Evolutionary conservation across 2,113 vertebrate species (phyloP).

Genomic region (Misgurnus anguillicaudatus): DNA sequence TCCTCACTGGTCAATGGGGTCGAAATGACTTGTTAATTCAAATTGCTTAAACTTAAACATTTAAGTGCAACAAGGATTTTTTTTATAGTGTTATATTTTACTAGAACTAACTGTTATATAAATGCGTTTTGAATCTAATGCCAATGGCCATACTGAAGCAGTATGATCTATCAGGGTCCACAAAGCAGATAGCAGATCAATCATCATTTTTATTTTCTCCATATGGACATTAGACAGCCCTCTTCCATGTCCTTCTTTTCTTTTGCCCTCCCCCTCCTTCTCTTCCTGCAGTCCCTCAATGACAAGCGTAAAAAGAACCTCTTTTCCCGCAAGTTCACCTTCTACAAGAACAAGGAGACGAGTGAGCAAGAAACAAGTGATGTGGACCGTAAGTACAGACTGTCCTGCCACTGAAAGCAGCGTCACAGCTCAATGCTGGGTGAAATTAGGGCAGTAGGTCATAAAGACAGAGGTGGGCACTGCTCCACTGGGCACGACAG

Average conservation of each 20-base stretch:
- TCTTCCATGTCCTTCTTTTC: slow-evolving; percentile 85
- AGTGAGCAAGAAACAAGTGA: slow-evolving; percentile 98
- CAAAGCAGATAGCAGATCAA: slow-evolving; percentile 11
- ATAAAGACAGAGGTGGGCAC: slow-evolving; percentile 77
- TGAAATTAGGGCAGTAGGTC: slow-evolving; percentile 69
- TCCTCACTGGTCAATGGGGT: too few relatives aligned
- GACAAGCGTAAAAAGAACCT: slow-evolving; percentile 99
- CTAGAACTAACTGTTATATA: background rate
- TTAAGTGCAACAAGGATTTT: too few relatives aligned
- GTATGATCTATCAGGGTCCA: background rate
- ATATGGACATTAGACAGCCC: slow-evolving; percentile 84
- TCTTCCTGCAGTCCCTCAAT: slow-evolving; percentile 93
- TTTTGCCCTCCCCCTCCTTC: slow-evolving; percentile 87
- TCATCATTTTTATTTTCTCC: slow-evolving; percentile 67
- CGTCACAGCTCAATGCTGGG: slow-evolving; percentile 22
- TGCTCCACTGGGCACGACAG: slow-evolving; percentile 69
- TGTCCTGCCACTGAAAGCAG: background rate
- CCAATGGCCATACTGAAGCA: background rate
- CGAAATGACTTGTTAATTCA: too few relatives aligned
- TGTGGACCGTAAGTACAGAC: slow-evolving; percentile 94
- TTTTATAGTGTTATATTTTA: too few relatives aligned
- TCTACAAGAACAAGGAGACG: slow-evolving; percentile 99
- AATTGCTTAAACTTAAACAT: too few relatives aligned
- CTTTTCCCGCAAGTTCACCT: slow-evolving; percentile 99
- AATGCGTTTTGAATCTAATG: background rate